Conservation (phyloP, 1,140 invertebrate species). For the Holcopasites calliopsidis region DNA sequence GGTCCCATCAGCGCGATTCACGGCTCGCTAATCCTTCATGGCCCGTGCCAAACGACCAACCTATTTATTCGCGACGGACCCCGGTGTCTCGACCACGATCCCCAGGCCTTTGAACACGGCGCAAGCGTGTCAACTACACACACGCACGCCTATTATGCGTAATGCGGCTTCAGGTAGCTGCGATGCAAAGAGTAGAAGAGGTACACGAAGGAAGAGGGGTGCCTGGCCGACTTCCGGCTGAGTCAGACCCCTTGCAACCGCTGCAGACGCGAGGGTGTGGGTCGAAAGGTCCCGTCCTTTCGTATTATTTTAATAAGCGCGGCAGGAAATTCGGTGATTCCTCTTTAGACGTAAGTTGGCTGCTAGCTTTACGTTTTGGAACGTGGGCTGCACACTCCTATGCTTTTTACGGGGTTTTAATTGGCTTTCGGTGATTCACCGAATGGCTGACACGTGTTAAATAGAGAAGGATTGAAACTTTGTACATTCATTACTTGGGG, state of each 20-base stretch:
- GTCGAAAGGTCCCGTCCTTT: slow-evolving; percentile 47
- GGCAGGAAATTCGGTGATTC: slow-evolving; percentile 11
- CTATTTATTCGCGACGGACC: neutral
- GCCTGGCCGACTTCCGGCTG: slow-evolving; percentile 61
- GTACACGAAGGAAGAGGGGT: slow-evolving; percentile 62
- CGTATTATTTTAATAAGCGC: slow-evolving; percentile 34
- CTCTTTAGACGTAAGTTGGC: too few relatives aligned
- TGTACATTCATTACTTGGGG: neutral
- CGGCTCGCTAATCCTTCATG: slow-evolving; percentile 11
- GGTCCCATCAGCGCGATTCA: slow-evolving; percentile 30
- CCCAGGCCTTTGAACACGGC: slow-evolving; percentile 25
- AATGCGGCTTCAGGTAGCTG: slow-evolving; percentile 58
- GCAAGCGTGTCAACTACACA: slow-evolving; percentile 45
- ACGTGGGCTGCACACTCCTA: neutral
- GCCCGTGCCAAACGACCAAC: slow-evolving; percentile 37
- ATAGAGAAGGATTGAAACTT: neutral
- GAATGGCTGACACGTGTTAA: slow-evolving; percentile 13
- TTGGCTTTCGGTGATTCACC: slow-evolving; percentile 1
- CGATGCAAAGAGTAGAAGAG: slow-evolving; percentile 57
- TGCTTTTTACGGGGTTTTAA: slow-evolving; percentile 1
- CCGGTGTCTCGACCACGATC: neutral
- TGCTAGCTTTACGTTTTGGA: too few relatives aligned
- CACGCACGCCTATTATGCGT: slow-evolving; percentile 60
- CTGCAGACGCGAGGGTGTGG: slow-evolving; percentile 51
- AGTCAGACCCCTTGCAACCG: slow-evolving; percentile 51